Evolutionary conservation across 2,113 vertebrate genomes (phyloP).

Genomic region (Tricholaema leucomelas): DNA sequence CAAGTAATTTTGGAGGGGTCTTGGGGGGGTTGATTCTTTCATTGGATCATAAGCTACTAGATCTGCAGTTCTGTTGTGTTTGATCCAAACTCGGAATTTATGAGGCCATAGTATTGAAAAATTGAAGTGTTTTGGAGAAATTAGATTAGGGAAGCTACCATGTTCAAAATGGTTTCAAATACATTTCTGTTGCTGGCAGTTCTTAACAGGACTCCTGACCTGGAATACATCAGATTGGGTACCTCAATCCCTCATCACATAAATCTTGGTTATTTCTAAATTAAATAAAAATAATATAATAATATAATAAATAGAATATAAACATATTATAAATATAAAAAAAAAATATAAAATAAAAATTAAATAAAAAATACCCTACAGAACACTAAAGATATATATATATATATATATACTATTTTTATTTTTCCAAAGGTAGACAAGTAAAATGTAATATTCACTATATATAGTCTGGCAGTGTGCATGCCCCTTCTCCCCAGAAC

Average conservation of each 20-base stretch:
- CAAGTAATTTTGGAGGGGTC: neutral
- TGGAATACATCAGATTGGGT: neutral
- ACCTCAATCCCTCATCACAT: neutral
- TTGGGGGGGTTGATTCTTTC: neutral
- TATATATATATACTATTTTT: neutral
- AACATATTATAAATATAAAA: too few relatives aligned
- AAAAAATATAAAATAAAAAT: too few relatives aligned
- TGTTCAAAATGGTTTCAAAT: neutral
- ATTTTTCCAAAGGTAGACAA: neutral
- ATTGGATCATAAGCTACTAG: neutral
- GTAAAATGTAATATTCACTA: neutral
- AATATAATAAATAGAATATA: too few relatives aligned
- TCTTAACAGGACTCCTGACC: neutral
- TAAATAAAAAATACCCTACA: neutral
- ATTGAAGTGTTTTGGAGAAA: neutral
- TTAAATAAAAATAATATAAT: too few relatives aligned
- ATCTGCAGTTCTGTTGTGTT: conserved; percentile 10
- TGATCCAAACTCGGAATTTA: neutral
- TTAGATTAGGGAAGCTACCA: neutral
- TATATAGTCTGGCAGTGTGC: fast-evolving
- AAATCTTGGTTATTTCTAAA: neutral
- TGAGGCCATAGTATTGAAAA: neutral
- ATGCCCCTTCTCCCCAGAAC: neutral
- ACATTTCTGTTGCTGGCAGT: neutral
- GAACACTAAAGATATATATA: neutral